A percentile compares a stretch with the other conserved stretches of the same genome.
These are phyloP conservation scores for Epistrophella euchroma DNA, from an alignment of 2,888 invertebrate species.

Conservation along the genomic window DNA sequence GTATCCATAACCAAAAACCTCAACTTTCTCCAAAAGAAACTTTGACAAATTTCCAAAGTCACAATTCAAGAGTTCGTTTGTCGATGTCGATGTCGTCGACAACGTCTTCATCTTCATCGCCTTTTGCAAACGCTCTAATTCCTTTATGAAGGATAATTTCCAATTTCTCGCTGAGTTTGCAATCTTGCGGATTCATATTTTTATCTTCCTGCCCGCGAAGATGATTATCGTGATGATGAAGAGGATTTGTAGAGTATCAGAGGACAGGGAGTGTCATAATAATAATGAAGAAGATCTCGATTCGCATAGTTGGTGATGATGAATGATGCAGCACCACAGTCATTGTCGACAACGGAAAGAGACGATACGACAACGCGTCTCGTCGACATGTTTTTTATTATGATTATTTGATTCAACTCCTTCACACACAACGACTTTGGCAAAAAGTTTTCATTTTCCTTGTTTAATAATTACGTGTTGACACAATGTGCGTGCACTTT, in stretches of 20 bases:
- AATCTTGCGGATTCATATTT: conserved; percentile 39
- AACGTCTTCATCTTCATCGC: conserved; percentile 46
- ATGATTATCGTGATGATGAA: conserved; percentile 50
- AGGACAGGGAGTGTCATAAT: conserved; percentile 30
- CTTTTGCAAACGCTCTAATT: conserved; percentile 72
- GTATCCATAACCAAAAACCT: conserved; percentile 59
- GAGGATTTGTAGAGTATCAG: neutral
- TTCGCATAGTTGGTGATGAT: conserved; percentile 30
- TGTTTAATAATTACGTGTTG: conserved; percentile 51
- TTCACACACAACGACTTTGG: conserved; percentile 43
- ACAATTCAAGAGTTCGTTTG: conserved; percentile 74
- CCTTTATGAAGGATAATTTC: conserved; percentile 73
- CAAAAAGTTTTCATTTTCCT: conserved; percentile 52
- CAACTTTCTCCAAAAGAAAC: conserved; percentile 50
- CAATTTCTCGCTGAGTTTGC: conserved; percentile 72
- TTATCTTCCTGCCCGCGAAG: conserved; percentile 44
- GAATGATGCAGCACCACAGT: conserved; percentile 69
- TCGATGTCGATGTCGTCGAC: conserved; percentile 35
- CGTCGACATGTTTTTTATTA: conserved; percentile 51
- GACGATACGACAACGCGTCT: conserved; percentile 30
- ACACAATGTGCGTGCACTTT: conserved; percentile 60
- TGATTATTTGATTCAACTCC: conserved; percentile 59
- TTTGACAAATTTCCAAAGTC: conserved; percentile 70
- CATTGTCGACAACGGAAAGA: conserved; percentile 54
- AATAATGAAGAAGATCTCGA: conserved; percentile 57